phyloP scores from a whole-genome alignment of 2,797 vertebrate genomes.

The Periophthalmus magnuspinnatus region DNA sequence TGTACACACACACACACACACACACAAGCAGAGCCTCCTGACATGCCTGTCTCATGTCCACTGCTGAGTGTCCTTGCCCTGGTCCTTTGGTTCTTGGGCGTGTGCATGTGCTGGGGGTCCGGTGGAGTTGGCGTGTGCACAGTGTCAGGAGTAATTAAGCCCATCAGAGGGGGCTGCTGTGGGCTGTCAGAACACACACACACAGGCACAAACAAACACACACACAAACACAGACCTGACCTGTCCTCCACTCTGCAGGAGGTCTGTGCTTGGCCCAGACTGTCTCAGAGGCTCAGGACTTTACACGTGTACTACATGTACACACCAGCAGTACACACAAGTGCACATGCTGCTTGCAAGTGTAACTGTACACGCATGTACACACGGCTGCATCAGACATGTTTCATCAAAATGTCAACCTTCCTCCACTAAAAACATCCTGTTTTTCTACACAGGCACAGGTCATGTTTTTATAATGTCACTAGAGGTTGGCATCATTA shows the following conservation, averaged over 20 bases:
- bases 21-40: too few species aligned
- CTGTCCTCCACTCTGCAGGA: background rate
- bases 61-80: slow-evolving; percentile 7
- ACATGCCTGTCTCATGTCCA: background rate
- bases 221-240: background rate
- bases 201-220: slow-evolving; percentile 40
- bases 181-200: slow-evolving; percentile 59
- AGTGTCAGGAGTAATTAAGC: slow-evolving; percentile 62
- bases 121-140: slow-evolving; percentile 35
- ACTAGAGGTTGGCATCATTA: too few species aligned
- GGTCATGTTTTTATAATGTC: too few species aligned
- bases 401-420: too few species aligned
- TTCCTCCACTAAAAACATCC: too few species aligned
- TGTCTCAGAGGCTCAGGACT: background rate
- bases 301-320: background rate
- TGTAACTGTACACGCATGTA: background rate
- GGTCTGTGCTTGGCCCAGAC: background rate
- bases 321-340: background rate
- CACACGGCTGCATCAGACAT: too few species aligned
- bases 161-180: slow-evolving; percentile 29
- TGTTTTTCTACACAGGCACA: too few species aligned
- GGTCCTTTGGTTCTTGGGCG: slow-evolving; percentile 5
- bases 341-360: too few species aligned
- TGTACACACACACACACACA: background rate
- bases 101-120: background rate